Evolutionary conservation across 1,140 invertebrate genomes (phyloP).

Genomic region (Condylostylus longicornis): DNA sequence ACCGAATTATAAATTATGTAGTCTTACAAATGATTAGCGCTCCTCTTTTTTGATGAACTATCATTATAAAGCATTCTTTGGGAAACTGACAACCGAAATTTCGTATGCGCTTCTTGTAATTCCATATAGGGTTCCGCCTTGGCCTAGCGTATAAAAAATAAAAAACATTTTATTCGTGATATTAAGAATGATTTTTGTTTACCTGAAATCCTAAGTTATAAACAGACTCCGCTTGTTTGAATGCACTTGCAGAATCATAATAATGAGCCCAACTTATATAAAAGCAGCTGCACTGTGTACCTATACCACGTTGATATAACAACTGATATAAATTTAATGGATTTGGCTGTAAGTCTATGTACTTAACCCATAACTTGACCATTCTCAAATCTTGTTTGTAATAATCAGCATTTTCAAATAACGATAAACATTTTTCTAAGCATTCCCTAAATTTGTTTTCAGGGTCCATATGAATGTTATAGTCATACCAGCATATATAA

Average conservation of each 20-base stretch:
- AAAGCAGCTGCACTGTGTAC: conserved; percentile 54
- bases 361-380: conserved; percentile 78
- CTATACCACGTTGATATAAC: conserved; percentile 53
- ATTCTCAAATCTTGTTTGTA: conserved; percentile 75
- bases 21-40: background rate
- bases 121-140: conserved; percentile 57
- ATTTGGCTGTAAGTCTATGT: conserved; percentile 63
- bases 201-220: conserved; percentile 50
- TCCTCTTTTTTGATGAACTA: conserved; percentile 14
- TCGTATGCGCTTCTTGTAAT: conserved; percentile 51
- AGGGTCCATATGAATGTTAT: conserved; percentile 70
- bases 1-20: no score
- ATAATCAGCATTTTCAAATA: conserved; percentile 61
- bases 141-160: conserved; percentile 20
- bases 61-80: conserved; percentile 40
- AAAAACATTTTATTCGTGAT: background rate
- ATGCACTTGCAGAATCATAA: conserved; percentile 56
- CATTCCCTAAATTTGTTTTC: conserved; percentile 59
- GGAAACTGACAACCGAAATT: conserved; percentile 46
- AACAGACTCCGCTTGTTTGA: conserved; percentile 57
- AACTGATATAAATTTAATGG: conserved; percentile 62
- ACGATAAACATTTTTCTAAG: conserved; percentile 61
- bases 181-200: background rate
- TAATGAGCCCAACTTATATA: conserved; percentile 70
- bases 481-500: conserved; percentile 81